A percentile compares a stretch with the other conserved stretches of the same genome.
Evolutionary conservation across 2,797 vertebrate genomes (phyloP).

Genomic region (Lithobates pipiens): DNA sequence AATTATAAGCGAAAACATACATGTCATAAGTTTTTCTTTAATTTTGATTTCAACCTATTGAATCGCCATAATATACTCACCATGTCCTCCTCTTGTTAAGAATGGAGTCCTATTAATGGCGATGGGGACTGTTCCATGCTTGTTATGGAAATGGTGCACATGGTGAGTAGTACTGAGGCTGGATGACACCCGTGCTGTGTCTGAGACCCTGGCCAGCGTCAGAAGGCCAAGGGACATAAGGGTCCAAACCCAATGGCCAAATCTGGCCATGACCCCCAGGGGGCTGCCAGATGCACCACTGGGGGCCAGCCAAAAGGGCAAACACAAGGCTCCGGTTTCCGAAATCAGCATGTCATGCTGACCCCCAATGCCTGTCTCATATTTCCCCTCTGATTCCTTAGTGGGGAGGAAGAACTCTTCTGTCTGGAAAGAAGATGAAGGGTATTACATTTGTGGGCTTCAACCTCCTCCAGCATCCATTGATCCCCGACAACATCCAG

Average conservation of each 20-base stretch:
- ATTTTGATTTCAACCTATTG: not conserved
- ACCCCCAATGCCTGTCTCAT: slow-evolving; percentile 54
- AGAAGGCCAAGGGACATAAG: slow-evolving; percentile 64
- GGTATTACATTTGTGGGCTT: slow-evolving; percentile 57
- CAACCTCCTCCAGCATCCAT: slow-evolving; percentile 61
- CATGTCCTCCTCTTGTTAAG: slow-evolving; percentile 91
- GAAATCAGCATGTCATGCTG: slow-evolving; percentile 57
- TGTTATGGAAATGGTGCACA: slow-evolving; percentile 96
- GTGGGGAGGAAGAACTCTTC: slow-evolving; percentile 41
- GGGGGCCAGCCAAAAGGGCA: slow-evolving; percentile 64
- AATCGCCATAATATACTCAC: slow-evolving; percentile 77
- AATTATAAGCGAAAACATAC: not conserved
- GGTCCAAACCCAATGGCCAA: slow-evolving; percentile 70
- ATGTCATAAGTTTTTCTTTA: not conserved
- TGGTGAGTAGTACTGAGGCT: slow-evolving; percentile 94
- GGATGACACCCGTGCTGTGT: slow-evolving; percentile 90
- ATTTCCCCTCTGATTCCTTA: slow-evolving; percentile 40
- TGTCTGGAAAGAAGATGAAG: slow-evolving; percentile 60
- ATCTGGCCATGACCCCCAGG: slow-evolving; percentile 67
- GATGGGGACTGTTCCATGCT: slow-evolving; percentile 92
- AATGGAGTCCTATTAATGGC: slow-evolving; percentile 97
- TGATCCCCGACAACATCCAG: slow-evolving; percentile 50
- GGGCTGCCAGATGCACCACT: slow-evolving; percentile 67
- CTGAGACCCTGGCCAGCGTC: slow-evolving; percentile 82
- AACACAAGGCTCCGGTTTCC: slow-evolving; percentile 58